A percentile compares a stretch with the other conserved stretches of the same genome.
These are phyloP conservation scores for Acomys russatus DNA, from an alignment of 2,797 vertebrate genomes.

Conservation along the genomic window DNA sequence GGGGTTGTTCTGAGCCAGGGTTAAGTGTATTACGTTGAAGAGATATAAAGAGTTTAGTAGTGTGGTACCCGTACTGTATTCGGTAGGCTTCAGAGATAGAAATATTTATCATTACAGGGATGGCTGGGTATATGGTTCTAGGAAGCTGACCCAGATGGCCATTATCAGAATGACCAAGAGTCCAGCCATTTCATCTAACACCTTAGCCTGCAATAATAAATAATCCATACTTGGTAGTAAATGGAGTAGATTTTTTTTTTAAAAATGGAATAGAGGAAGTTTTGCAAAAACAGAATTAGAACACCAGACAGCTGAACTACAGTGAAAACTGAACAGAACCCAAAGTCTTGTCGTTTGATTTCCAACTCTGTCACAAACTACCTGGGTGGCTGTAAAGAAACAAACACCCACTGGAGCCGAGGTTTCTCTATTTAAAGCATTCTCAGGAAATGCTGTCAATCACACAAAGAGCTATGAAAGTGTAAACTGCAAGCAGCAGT, in stretches of 20 bases:
- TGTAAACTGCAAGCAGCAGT: neutral
- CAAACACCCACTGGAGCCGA: neutral
- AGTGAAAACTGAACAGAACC: neutral
- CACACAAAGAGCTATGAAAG: neutral
- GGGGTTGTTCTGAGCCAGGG: neutral
- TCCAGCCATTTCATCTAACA: neutral
- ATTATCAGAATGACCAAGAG: neutral
- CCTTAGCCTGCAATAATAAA: constrained; percentile 6
- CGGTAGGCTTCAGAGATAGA: neutral
- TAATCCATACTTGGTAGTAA: neutral
- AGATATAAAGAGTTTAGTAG: neutral
- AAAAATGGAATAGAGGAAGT: constrained; percentile 3
- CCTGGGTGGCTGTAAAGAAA: neutral
- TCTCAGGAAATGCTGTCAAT: neutral
- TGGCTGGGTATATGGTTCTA: neutral
- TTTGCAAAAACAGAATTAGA: neutral
- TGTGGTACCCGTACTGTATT: neutral
- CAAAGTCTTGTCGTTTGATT: neutral
- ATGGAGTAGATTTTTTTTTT: neutral
- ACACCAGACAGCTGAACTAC: neutral
- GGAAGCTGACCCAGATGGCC: neutral
- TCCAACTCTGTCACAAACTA: neutral
- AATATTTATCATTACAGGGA: neutral
- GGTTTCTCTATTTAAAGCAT: neutral
- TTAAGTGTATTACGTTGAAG: neutral